phyloP scores from a whole-genome alignment of 2,888 invertebrate genomes.

The Dioctria linearis region DNA sequence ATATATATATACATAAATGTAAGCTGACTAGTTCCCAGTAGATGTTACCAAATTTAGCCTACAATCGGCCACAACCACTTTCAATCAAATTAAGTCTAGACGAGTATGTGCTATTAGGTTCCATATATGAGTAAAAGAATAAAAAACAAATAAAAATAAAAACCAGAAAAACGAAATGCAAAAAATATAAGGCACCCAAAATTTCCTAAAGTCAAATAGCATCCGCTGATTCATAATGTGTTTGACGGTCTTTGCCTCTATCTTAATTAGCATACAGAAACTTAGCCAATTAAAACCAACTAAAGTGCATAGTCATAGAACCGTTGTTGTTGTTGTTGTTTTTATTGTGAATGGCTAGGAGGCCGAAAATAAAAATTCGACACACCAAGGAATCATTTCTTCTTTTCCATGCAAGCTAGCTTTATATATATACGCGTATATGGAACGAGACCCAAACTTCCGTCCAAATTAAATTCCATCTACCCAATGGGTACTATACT shows the following conservation, averaged over 20 bases:
- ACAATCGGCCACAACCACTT: neutral
- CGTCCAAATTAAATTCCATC: neutral
- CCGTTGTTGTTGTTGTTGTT: neutral
- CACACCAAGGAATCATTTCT: neutral
- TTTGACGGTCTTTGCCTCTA: neutral
- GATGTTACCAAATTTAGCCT: conserved; percentile 18
- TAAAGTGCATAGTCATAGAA: neutral
- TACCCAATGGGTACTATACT: no score
- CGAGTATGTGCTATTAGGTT: neutral
- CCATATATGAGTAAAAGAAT: neutral
- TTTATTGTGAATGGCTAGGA: conserved; percentile 4
- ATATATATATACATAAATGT: no score
- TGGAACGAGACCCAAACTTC: neutral
- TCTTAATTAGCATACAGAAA: neutral
- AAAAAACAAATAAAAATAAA: neutral
- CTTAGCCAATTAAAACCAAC: neutral
- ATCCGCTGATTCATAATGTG: neutral
- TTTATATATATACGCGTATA: neutral
- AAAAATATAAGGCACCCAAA: neutral
- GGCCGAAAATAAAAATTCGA: neutral
- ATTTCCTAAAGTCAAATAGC: neutral
- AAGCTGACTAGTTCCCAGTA: conserved; percentile 7
- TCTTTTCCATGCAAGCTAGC: neutral
- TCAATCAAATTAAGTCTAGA: conserved; percentile 8
- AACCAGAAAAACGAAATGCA: no score